A percentile compares a stretch with the other conserved stretches of the same genome.
Conservation (phyloP, 1,140 invertebrate species). For the Procambarus clarkii region DNA sequence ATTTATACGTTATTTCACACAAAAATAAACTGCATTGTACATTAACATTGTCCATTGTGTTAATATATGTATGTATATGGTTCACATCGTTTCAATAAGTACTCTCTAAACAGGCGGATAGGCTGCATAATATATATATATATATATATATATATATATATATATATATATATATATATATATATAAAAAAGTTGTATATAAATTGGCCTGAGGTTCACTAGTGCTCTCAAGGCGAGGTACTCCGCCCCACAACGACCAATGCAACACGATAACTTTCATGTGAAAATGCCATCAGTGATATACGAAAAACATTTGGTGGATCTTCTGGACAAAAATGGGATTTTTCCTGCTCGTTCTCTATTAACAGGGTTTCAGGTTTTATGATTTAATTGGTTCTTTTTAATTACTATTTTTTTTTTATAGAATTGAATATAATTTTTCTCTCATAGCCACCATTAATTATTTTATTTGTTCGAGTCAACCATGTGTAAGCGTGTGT, state of each 20-base stretch:
- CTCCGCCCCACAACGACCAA: not conserved
- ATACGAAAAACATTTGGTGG: not conserved
- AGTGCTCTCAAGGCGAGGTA: too few relatives aligned
- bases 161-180: too few relatives aligned
- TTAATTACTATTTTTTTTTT: not conserved
- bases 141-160: too few relatives aligned
- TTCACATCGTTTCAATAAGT: too few relatives aligned
- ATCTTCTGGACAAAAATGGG: not conserved
- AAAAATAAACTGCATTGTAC: too few relatives aligned
- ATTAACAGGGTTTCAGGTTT: slow-evolving; percentile 15
- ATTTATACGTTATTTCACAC: too few relatives aligned
- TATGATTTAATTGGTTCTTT: slow-evolving; percentile 8
- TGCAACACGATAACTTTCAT: not conserved
- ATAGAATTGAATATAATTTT: not conserved
- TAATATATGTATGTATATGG: too few relatives aligned
- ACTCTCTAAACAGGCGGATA: too few relatives aligned
- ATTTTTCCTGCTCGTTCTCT: not conserved
- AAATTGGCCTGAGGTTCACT: too few relatives aligned
- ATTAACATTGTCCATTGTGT: too few relatives aligned
- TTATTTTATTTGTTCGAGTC: not conserved
- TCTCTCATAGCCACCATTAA: not conserved
- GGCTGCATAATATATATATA: too few relatives aligned
- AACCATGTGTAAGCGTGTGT: not conserved
- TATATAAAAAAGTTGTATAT: too few relatives aligned
- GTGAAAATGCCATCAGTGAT: not conserved